A percentile compares a stretch with the other conserved stretches of the same genome.
Conservation (phyloP, 2,888 invertebrate species). For the Ptychoptera albimana region DNA sequence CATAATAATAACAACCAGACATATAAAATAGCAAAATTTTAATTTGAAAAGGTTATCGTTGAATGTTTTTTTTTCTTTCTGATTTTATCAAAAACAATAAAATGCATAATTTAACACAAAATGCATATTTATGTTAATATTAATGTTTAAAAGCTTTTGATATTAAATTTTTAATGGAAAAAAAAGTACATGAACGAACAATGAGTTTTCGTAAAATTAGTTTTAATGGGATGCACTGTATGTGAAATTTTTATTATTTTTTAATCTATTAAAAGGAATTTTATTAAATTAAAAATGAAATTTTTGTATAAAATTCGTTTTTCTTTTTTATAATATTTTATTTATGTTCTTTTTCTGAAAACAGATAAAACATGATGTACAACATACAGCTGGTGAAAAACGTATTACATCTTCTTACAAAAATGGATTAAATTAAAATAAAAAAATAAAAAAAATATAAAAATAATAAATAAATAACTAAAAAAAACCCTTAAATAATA, state of each 20-base stretch:
- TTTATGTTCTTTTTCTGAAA: neutral
- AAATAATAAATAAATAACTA: neutral
- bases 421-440: slow-evolving; percentile 16
- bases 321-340: neutral
- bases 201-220: too few relatives aligned
- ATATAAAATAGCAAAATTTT: too few relatives aligned
- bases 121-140: neutral
- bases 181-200: too few relatives aligned
- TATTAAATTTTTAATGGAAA: too few relatives aligned
- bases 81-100: neutral
- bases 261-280: too few relatives aligned
- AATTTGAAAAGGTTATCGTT: too few relatives aligned
- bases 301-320: neutral
- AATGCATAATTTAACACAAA: neutral
- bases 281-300: neutral
- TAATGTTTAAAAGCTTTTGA: too few relatives aligned
- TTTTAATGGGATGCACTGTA: too few relatives aligned
- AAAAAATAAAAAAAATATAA: neutral
- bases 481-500: neutral
- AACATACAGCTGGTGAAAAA: slow-evolving; percentile 71
- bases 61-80: neutral
- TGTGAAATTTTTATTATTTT: too few relatives aligned
- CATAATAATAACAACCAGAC: too few relatives aligned
- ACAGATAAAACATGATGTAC: slow-evolving; percentile 36
- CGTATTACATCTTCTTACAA: slow-evolving; percentile 48